Evolutionary conservation across 2,797 vertebrate genomes (phyloP).

Genomic region (Clamator glandarius): DNA sequence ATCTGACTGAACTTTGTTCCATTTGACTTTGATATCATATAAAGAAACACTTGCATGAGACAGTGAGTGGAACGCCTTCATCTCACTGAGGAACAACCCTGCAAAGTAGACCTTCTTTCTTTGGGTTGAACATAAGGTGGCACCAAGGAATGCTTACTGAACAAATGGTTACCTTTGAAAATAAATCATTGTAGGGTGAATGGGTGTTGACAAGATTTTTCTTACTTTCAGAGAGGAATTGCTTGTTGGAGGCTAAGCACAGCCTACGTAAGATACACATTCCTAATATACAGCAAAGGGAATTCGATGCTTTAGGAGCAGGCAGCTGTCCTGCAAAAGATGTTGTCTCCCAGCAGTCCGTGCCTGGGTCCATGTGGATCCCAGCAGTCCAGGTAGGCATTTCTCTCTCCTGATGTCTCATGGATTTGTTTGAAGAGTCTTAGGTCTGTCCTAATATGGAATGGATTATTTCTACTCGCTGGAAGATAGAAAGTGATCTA

Average conservation of each 20-base stretch:
- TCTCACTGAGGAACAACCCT: not conserved
- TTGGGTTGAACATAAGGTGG: not conserved
- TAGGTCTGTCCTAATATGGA: not conserved
- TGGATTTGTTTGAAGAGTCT: not conserved
- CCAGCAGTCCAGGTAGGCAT: not conserved
- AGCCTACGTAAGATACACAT: not conserved
- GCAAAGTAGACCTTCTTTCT: not conserved
- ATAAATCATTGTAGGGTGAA: not conserved
- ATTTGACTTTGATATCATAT: not conserved
- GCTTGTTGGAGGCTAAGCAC: not conserved
- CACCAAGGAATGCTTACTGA: not conserved
- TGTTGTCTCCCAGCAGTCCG: not conserved
- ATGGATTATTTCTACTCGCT: not conserved
- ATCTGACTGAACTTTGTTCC: not conserved
- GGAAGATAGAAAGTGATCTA: not conserved
- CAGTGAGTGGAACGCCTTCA: not conserved
- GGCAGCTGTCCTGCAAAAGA: not conserved
- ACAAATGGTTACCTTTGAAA: not conserved
- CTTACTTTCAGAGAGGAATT: not conserved
- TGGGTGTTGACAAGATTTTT: not conserved
- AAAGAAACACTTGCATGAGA: not conserved
- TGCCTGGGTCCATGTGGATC: not conserved
- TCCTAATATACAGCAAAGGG: rapidly evolving
- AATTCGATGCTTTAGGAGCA: not conserved
- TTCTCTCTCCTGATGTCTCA: not conserved